Conservation (phyloP, 2,113 vertebrate genomes). For the Desmodus rotundus region DNA sequence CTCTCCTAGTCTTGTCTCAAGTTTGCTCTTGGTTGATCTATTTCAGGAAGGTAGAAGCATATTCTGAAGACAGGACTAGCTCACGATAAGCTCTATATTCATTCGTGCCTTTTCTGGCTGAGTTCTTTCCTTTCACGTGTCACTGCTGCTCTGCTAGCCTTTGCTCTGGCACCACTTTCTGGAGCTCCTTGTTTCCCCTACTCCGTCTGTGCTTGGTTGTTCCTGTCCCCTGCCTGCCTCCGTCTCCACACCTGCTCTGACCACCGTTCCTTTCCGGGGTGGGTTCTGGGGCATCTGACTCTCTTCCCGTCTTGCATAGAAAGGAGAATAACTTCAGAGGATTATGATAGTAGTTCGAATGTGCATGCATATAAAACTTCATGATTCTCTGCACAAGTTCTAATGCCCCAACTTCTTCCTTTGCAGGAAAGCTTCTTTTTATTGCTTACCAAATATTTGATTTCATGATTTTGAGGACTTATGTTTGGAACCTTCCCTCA, state of each 20-base stretch:
- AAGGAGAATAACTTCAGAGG: not conserved
- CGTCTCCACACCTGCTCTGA: not conserved
- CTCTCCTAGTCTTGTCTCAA: not conserved
- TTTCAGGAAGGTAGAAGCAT: not conserved
- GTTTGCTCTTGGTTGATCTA: not conserved
- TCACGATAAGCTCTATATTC: not conserved
- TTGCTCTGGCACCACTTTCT: not conserved
- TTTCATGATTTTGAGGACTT: not conserved
- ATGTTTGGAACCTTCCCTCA: not conserved
- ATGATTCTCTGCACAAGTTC: not conserved
- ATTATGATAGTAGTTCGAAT: not conserved
- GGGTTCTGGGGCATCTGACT: not conserved
- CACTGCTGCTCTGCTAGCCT: not conserved
- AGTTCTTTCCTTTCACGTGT: not conserved
- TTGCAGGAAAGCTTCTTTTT: not conserved
- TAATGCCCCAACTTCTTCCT: not conserved
- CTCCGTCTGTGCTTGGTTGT: not conserved
- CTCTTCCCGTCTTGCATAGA: not conserved
- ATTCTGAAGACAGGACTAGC: not conserved
- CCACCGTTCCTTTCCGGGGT: not conserved
- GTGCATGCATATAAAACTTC: not conserved
- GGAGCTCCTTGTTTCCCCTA: not conserved
- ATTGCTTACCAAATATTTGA: not conserved
- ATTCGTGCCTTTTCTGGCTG: not conserved
- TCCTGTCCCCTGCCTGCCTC: not conserved